Base-by-base conservation (phyloP, 2,888 invertebrate species). In the Lymantria dispar region DNA sequence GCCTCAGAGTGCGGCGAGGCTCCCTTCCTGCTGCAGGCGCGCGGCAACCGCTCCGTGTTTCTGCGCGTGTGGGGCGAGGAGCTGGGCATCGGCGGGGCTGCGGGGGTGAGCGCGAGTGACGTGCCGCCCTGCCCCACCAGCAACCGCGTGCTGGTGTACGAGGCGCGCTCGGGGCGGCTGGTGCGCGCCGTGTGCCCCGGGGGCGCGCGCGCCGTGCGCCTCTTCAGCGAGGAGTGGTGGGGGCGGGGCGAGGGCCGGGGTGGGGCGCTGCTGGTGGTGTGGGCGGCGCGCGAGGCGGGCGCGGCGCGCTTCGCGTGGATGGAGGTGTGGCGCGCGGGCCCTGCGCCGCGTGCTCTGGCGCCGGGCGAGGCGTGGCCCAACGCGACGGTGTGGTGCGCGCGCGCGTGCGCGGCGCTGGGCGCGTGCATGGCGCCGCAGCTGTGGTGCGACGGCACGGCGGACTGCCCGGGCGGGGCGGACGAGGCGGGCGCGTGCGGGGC, bases 31-130 rank as follows among this genome's bases (percentile, higher is more conserved):
- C 92, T 97, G 49, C 95, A 95, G 75, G 96, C 96, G 1, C 93
- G 95, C 56, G 94, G 95, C 57, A 96, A 96, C 76, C 94, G 95
- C 45, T 96, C 96, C 39, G 92, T 97, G 50, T 97, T 96, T 78
- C 89, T 97, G 52, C 92, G 96, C 61, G 96, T 96, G 41, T 96
- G 96, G 96, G 97, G 97, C 43, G 94, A 94, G 62, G 94, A 95
- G 72, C 77, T 96, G 60, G 13, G 30, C 48, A 11, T 45, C 92
- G 53, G 93, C 93, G 63, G 56, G 13, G 95, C 94, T 63, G 22
- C 22, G n/a, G 96, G 96, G 97, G 97, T 42, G 94, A 94, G 62
- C n/a, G n/a, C n/a, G 22, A 5, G 22, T 5, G 22, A 22, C 3
- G 91, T 93, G 2, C 92, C 93, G 55, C 92, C 94, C 54, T 97